phyloP scores from a whole-genome alignment of 2,888 invertebrate genomes.

The Unio pictorum region DNA sequence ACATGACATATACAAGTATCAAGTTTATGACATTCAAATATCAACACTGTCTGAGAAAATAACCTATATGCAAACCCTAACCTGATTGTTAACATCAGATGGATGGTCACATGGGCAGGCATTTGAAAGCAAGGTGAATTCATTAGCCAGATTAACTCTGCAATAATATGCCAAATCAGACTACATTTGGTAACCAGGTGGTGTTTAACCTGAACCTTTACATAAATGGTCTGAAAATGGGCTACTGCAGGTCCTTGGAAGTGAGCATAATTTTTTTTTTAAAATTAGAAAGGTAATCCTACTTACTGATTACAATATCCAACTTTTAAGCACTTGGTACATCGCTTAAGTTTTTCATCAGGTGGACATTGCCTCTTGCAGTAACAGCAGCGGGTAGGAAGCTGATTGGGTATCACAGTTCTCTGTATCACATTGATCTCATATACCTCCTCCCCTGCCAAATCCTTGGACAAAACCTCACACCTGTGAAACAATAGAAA shows the following conservation, averaged over 20 bases:
- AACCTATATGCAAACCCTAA: too few species aligned
- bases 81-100: too few species aligned
- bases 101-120: too few species aligned
- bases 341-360: constrained; percentile 69
- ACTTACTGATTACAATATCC: constrained; percentile 74
- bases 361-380: constrained; percentile 67
- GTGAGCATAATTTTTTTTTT: background rate
- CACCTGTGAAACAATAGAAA: constrained; percentile 47
- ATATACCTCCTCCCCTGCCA: constrained; percentile 69
- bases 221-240: too few species aligned
- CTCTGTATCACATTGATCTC: constrained; percentile 69
- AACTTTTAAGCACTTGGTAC: constrained; percentile 72
- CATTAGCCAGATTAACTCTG: too few species aligned
- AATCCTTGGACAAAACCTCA: constrained; percentile 67
- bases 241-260: background rate
- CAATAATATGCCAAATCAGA: too few species aligned
- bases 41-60: too few species aligned
- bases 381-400: constrained; percentile 64
- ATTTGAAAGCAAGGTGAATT: too few species aligned
- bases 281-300: background rate
- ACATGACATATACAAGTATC: too few species aligned
- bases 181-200: too few species aligned
- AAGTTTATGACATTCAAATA: too few species aligned
- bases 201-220: too few species aligned
- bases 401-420: constrained; percentile 64